Conservation (phyloP, 2,888 invertebrate species). For the Parapristionchus giblindavisi region DNA sequence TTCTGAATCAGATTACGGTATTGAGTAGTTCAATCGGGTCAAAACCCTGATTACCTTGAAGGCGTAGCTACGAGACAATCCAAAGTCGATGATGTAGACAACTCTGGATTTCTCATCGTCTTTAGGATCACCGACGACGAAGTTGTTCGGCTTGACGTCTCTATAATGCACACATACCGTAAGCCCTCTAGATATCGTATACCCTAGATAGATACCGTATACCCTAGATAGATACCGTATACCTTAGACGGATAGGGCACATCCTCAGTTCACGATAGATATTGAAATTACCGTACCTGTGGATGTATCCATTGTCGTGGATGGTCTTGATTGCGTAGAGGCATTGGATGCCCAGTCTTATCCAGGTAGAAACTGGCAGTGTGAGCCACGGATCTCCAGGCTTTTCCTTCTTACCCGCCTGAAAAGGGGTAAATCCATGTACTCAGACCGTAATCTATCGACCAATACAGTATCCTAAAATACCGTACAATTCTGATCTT, state of each 20-base stretch:
- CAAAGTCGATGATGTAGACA: constrained; percentile 61
- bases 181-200: too few relatives aligned
- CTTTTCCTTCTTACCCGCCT: constrained; percentile 14
- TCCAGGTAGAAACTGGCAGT: constrained; percentile 49
- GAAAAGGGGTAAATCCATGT: too few relatives aligned
- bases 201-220: too few relatives aligned
- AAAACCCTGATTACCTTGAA: constrained; percentile 12
- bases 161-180: not conserved
- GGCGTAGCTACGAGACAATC: constrained; percentile 52
- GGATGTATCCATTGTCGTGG: constrained; percentile 55
- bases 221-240: too few relatives aligned
- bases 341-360: constrained; percentile 55
- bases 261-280: not conserved
- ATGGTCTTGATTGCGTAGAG: constrained; percentile 52
- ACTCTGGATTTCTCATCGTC: constrained; percentile 51
- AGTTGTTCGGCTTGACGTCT: constrained; percentile 57
- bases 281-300: constrained; percentile 30
- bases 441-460: too few relatives aligned
- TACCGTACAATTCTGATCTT: constrained; percentile 42
- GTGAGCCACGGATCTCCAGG: not conserved
- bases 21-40: not conserved
- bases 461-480: not conserved
- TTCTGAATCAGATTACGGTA: not conserved
- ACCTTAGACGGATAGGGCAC: constrained; percentile 16
- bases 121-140: constrained; percentile 54